Evolutionary conservation across 2,113 vertebrate genomes (phyloP).

Genomic region (Callorhinus ursinus): DNA sequence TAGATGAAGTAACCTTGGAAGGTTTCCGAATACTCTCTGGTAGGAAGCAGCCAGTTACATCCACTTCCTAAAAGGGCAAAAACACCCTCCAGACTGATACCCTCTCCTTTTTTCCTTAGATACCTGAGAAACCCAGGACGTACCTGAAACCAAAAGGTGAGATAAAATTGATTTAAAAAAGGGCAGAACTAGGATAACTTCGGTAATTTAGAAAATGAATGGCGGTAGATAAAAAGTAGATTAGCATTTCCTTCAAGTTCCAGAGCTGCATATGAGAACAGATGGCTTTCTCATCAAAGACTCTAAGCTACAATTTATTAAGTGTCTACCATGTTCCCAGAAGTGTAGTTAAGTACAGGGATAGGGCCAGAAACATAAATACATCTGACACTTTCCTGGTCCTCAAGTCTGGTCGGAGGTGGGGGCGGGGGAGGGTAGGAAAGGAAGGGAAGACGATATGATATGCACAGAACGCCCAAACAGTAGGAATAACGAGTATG

Average conservation of each 20-base stretch:
- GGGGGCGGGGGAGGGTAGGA: too few species aligned
- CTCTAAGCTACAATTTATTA: conserved; percentile 11
- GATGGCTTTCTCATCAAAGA: conserved; percentile 51
- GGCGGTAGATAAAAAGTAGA: neutral
- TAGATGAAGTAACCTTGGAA: neutral
- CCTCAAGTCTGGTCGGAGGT: neutral
- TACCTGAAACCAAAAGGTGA: neutral
- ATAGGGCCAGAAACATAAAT: conserved; percentile 6
- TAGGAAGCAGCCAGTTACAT: neutral
- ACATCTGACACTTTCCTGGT: neutral
- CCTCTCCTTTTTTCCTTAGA: neutral
- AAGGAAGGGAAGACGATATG: neutral
- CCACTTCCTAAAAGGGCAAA: neutral
- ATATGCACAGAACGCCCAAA: neutral
- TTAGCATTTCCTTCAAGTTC: neutral
- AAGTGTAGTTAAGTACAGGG: neutral
- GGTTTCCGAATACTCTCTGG: neutral
- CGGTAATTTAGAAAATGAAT: neutral
- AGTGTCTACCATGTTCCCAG: conserved; percentile 22
- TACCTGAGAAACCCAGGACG: neutral
- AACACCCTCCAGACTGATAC: neutral
- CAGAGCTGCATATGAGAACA: conserved; percentile 1
- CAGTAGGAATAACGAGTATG: neutral
- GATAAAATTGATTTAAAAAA: neutral
- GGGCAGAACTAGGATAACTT: neutral